Evolutionary conservation across 2,888 invertebrate genomes (phyloP).

Genomic region (Drosophila cognata): DNA sequence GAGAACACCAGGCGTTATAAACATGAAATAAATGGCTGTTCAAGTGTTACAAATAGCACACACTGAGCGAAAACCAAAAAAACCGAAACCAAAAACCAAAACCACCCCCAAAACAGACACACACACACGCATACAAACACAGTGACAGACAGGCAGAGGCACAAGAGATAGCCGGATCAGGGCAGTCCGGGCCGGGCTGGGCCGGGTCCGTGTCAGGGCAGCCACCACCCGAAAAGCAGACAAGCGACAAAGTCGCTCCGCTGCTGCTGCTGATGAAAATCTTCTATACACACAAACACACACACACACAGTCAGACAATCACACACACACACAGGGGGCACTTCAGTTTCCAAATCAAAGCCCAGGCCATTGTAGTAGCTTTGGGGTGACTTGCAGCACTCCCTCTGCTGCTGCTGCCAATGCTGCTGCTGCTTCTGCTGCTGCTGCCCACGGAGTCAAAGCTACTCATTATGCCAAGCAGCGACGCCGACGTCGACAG

Average conservation of each 20-base stretch:
- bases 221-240: slow-evolving; percentile 76
- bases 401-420: slow-evolving; percentile 6
- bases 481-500: slow-evolving; percentile 34
- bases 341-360: slow-evolving; percentile 75
- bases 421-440: slow-evolving; percentile 4
- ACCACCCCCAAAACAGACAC: slow-evolving; percentile 57
- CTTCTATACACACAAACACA: slow-evolving; percentile 60
- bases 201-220: slow-evolving; percentile 30
- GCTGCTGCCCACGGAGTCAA: slow-evolving; percentile 3
- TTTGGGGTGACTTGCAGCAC: slow-evolving; percentile 54
- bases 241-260: slow-evolving; percentile 62
- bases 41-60: slow-evolving; percentile 61
- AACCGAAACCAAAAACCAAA: slow-evolving; percentile 44
- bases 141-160: slow-evolving; percentile 1
- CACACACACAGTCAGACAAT: background rate
- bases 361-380: slow-evolving; percentile 56
- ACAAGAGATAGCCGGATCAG: slow-evolving; percentile 42
- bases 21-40: slow-evolving; percentile 53
- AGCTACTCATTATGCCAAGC: slow-evolving; percentile 56
- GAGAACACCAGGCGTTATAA: slow-evolving; percentile 42
- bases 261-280: slow-evolving; percentile 70
- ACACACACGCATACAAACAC: slow-evolving; percentile 1
- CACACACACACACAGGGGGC: slow-evolving; percentile 35
- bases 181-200: slow-evolving; percentile 20
- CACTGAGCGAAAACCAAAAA: slow-evolving; percentile 37